Base-by-base conservation (phyloP, 2,888 invertebrate genomes). In the Lithophane semibrunnea region DNA sequence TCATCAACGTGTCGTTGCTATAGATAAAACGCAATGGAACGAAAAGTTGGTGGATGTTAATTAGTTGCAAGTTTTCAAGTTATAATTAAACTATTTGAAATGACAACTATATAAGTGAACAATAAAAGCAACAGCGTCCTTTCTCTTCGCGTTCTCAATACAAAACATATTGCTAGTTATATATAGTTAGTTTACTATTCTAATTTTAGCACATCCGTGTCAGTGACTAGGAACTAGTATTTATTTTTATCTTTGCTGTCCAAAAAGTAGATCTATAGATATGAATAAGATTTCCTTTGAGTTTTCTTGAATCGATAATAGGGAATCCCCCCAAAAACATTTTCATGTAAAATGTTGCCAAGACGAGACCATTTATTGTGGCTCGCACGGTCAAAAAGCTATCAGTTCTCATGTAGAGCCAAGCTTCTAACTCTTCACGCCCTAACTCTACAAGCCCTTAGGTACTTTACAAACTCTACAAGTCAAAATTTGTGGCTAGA, bases 51-150 rank as follows among this genome's bases (percentile, higher is more conserved):
- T 21, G 2, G 2, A n/a, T 24, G 8, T 21, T 29, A 16, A 44
- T 47, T 49, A 56, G 60, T 12, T 8, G 44, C 9, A 21, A 52
- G 7, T 67, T 73, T 8, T 60, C 8, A 60, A 80, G 65, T 72
- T 61, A 70, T 82, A 82, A 82, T 75, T 82, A 82, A 82, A 69
- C 37, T 72, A 56, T 79, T 63, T 67, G 58, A 72, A 72, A 77
- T 76, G 61, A 77, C 85, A 82, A 82, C 71, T 69, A 68, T 56
- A 29, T 61, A 21, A 21, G n/a, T 58, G 65, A 73, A 84, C 58
- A 82, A 82, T 76, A 54, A 65, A 76, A 76, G 18, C 37, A 44
- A 9, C 42, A 12, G 60, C n/a, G 52, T 82, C 75, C 74, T 84
- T 85, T 82, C 85, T 72, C 85, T 76, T 68, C n/a, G 44, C 21